phyloP scores from a whole-genome alignment of 2,888 invertebrate species.

The Drosophila helvetica region DNA sequence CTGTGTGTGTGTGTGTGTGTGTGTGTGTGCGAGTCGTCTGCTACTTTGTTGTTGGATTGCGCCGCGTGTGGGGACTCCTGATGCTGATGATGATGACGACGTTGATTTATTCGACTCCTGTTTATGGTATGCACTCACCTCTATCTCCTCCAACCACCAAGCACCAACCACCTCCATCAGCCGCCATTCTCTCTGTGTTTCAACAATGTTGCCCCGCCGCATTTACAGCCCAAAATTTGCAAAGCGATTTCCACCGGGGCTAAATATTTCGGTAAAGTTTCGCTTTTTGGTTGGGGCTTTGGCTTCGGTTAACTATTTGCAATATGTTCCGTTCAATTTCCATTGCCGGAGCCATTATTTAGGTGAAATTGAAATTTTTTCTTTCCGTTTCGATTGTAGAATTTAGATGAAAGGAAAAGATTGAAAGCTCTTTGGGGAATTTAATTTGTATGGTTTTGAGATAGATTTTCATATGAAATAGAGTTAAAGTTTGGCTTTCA shows the following conservation, averaged over 20 bases:
- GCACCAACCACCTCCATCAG: background rate
- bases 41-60: constrained; percentile 35
- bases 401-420: background rate
- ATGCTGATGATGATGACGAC: constrained; percentile 62
- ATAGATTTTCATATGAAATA: background rate
- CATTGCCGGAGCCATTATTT: constrained; percentile 12
- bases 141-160: constrained; percentile 16
- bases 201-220: constrained; percentile 49
- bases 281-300: constrained; percentile 4
- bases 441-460: background rate
- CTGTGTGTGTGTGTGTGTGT: constrained; percentile 7
- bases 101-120: constrained; percentile 71
- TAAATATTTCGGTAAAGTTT: constrained; percentile 31
- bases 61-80: constrained; percentile 40
- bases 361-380: background rate
- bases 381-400: background rate
- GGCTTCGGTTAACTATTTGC: constrained; percentile 25
- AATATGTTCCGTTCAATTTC: constrained; percentile 37
- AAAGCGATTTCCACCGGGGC: constrained; percentile 29
- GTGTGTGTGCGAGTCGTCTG: constrained; percentile 15
- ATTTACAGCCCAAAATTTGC: constrained; percentile 47
- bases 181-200: background rate
- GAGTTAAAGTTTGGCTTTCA: background rate
- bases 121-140: constrained; percentile 64
- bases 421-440: background rate